Percentiles rank a stretch among this genome's conserved stretches.
These are phyloP conservation scores for Periphyllus acericola DNA, from an alignment of 2,888 invertebrate genomes.

Conservation along the genomic window DNA sequence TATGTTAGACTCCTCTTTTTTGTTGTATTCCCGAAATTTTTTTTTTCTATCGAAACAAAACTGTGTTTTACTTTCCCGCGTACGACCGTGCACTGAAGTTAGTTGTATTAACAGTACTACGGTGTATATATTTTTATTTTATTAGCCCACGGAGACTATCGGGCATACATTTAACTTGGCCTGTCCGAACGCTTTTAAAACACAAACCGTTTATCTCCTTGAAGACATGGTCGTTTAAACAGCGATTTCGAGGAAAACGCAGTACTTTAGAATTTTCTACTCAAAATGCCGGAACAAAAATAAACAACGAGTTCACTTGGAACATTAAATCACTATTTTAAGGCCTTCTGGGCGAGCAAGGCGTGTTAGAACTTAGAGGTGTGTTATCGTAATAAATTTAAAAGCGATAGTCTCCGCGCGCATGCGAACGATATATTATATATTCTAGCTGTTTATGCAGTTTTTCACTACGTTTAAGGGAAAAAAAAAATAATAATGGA, in stretches of 20 bases:
- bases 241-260: background rate
- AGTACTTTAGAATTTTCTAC: background rate
- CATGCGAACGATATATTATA: conserved; percentile 10
- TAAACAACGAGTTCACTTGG: background rate
- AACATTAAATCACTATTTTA: background rate
- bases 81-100: no score
- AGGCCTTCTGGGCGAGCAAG: background rate
- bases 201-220: background rate
- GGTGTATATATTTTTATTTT: background rate
- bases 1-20: background rate
- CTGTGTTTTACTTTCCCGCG: background rate
- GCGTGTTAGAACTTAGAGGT: conserved; percentile 10
- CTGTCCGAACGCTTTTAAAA: background rate
- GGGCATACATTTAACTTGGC: background rate
- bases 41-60: background rate
- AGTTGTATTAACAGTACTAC: background rate
- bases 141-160: background rate
- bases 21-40: background rate
- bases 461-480: conserved; percentile 1
- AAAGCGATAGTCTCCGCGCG: background rate
- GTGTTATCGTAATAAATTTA: conserved; percentile 25
- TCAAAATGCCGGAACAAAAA: background rate
- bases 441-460: conserved; percentile 38
- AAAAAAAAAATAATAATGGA: conserved; percentile 25
- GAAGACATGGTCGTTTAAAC: background rate